Base-by-base conservation (phyloP, 2,797 vertebrate genomes). In the Sibirionetta formosa region DNA sequence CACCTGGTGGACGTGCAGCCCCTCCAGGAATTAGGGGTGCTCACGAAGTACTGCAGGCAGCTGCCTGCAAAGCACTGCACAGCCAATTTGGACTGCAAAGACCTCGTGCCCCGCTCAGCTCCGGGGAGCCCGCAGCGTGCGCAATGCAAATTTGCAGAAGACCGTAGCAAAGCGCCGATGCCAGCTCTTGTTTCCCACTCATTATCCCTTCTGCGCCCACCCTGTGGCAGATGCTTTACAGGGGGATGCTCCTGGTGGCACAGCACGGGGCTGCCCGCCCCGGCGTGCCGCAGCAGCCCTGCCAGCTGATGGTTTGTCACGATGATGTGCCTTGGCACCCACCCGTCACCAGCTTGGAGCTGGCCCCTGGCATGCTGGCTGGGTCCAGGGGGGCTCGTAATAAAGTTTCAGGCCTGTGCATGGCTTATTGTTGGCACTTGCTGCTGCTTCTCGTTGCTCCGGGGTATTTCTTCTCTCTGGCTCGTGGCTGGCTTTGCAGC, bases 311-410 rank as follows among this genome's bases (percentile, higher is more conserved):
- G 22, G 76, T 93, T 70, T 94, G 96, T 96, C 85, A 93, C 95
- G 63, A 70, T 91, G 96, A 89, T 88, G 90, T 79, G 75, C 54
- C 71, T 90, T 96, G 97, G 97, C 97, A 90, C 26, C 18, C 80
- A 72, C 88, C 88, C 79, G 65, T n/a, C 14, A 3, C 92, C 94
- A 91, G 87, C 93, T 93, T 97, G 94, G 85, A 95, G 81, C 17
- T 58, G n/a, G 86, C 78, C 81, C 88, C 82, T 3, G 7, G 26
- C 14, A 1, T 16, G 31, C 80, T 94, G 78, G 65, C 88, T 16
- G 91, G 68, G 87, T 77, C 95, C 26, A 4, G 0, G 0, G 77
- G 31, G 68, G 38, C 87, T 97, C 66, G 68, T 81, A 94, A 29
- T 92, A 87, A 93, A 93, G 14, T 97, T 75, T 58, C 82, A 56